Evolutionary conservation across 2,888 invertebrate genomes (phyloP), one percentile per base, ranked within the genome.

Genomic region (Hypselothyrea guttata): DNA sequence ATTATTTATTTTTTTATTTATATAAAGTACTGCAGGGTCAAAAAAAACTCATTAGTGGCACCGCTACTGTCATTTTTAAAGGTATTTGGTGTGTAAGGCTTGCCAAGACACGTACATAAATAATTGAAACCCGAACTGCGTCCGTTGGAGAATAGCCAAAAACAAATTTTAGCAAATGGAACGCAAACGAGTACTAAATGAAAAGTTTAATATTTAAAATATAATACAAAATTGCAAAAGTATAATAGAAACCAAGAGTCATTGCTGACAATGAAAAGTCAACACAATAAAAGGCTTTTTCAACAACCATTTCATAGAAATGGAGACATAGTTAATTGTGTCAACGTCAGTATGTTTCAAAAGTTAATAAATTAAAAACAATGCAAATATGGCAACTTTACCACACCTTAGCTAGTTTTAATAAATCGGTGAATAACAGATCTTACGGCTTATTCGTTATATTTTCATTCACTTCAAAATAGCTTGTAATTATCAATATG

Each of bases 61-160:
- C 44, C 44, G 8, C 18, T 49, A 22, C 7, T 44, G 52, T 40
- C 44, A 55, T 31, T 70, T 61, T 58, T 57, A 54, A 57, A 53
- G 67, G 34, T 46, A 31, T 11, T 33, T 47, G 58, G 62, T 30
- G 31, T 46, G 61, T 61, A 52, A 64, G 58, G 46, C 49, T 52
- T 67, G 58, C 58, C 73, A 46, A 61, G 57, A 33, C 59, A 60
- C 55, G 51, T 51, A 53, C 12, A 18, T 34, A 27, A 35, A 33
- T 41, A 46, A 41, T 11, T 12, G 51, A 38, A 28, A 41, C 55
- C 13, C 47, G 16, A 11, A 11, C 38, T 38, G 16, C 52, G 58
- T 58, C 61, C 74, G 51, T 66, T 84, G 78, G 78, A 82, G 62
- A 30, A 3, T 41, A 42, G 84, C 78, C 78, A 69, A 76, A 64